phyloP scores from a whole-genome alignment of 2,888 invertebrate species.

The Mechanitis mazaeus region DNA sequence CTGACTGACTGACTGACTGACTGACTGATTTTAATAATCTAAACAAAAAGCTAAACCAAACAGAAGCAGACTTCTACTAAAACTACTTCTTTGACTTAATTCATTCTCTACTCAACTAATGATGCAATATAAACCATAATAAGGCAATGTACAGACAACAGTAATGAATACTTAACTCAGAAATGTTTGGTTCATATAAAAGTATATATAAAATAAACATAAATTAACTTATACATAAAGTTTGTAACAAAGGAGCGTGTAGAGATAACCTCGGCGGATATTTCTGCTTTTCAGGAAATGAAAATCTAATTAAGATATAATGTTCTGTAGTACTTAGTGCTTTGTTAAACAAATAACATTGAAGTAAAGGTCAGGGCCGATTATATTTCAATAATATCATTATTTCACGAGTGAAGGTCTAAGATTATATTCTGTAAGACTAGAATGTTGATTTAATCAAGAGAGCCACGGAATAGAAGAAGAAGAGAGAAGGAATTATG shows the following conservation, averaged over 20 bases:
- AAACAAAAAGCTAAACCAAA: too few species aligned
- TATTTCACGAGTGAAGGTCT: not conserved
- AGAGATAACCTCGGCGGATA: not conserved
- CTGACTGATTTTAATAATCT: too few species aligned
- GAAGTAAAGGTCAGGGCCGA: not conserved
- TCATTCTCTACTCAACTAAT: too few species aligned
- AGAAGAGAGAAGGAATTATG: not conserved
- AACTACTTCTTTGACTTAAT: too few species aligned
- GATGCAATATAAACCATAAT: too few species aligned
- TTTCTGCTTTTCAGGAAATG: conserved; percentile 2
- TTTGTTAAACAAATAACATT: not conserved
- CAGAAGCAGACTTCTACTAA: too few species aligned
- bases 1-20: too few species aligned
- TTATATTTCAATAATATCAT: not conserved
- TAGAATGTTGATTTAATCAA: too few species aligned
- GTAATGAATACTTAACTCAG: too few species aligned
- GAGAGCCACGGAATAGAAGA: not conserved
- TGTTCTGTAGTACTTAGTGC: not conserved
- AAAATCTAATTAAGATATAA: not conserved
- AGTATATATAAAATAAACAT: too few species aligned
- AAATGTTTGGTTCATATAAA: too few species aligned
- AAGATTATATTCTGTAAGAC: not conserved
- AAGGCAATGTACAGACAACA: too few species aligned
- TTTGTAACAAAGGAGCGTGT: not conserved
- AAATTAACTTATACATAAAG: not conserved